Percentiles rank a stretch among this genome's conserved stretches.
Evolutionary conservation across 2,797 vertebrate species (phyloP).

Genomic region (Pteronotus mesoamericanus): DNA sequence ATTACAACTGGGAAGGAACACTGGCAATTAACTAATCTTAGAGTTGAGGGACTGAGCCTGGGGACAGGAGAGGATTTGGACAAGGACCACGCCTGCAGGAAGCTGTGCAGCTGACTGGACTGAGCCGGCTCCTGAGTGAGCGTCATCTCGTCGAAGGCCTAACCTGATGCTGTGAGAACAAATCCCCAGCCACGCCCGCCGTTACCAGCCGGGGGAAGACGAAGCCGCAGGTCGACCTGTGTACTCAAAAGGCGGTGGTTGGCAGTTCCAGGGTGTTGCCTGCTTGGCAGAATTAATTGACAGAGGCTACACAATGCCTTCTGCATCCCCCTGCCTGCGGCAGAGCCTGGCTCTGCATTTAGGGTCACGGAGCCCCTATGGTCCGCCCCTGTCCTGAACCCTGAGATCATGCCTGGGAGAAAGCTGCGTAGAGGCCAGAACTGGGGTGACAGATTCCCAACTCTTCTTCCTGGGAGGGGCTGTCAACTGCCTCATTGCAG

Average conservation of each 20-base stretch:
- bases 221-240: fast-evolving
- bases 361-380: neutral
- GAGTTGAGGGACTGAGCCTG: neutral
- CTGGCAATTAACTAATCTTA: neutral
- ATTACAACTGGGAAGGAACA: neutral
- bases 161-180: neutral
- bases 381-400: neutral
- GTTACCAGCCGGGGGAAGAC: neutral
- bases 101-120: neutral
- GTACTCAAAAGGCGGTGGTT: neutral
- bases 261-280: neutral
- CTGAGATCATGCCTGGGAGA: neutral
- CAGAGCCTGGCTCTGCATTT: neutral
- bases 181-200: neutral
- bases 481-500: fast-evolving
- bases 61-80: neutral
- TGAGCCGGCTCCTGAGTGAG: neutral
- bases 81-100: neutral
- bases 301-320: neutral
- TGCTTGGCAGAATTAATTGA: neutral
- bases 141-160: neutral
- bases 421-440: neutral
- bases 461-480: neutral
- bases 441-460: neutral
- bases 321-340: neutral